phyloP scores from a whole-genome alignment of 2,888 invertebrate genomes.

The Phorcus lineatus region DNA sequence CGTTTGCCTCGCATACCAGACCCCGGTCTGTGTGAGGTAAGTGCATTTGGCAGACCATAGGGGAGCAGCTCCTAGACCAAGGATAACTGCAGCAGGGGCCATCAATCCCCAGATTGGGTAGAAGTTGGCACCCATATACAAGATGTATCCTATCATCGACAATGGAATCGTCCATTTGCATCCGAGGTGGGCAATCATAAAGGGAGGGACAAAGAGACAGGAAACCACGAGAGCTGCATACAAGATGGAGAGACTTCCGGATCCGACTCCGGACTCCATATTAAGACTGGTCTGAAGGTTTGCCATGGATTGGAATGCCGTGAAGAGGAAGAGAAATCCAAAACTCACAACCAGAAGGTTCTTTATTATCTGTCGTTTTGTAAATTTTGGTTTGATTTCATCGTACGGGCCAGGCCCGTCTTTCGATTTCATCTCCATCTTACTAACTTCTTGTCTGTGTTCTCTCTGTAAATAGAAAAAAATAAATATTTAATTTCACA shows the following conservation, averaged over 20 bases:
- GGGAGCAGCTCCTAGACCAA: conserved; percentile 95
- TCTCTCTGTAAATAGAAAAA: too few relatives aligned
- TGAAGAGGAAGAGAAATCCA: conserved; percentile 95
- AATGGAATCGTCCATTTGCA: conserved; percentile 96
- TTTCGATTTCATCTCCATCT: too few relatives aligned
- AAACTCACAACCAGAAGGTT: conserved; percentile 93
- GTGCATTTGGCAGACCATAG: conserved; percentile 99
- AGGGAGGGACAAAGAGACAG: conserved; percentile 87
- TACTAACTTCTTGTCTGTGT: too few relatives aligned
- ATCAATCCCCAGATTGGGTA: conserved; percentile 90
- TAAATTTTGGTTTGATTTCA: conserved; percentile 38
- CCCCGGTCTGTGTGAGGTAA: conserved; percentile 88
- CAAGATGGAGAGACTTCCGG: conserved; percentile 91
- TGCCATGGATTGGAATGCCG: conserved; percentile 95
- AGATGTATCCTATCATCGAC: conserved; percentile 93
- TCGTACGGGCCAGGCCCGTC: too few relatives aligned
- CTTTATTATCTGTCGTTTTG: conserved; percentile 83
- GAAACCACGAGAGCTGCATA: conserved; percentile 95
- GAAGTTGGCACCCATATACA: conserved; percentile 95
- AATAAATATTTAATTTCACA: too few relatives aligned
- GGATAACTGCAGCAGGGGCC: conserved; percentile 86
- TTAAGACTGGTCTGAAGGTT: conserved; percentile 94
- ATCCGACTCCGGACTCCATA: conserved; percentile 91
- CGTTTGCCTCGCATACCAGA: conserved; percentile 88
- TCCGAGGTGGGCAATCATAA: conserved; percentile 80